Conservation (phyloP, 2,888 invertebrate genomes). For the Macrophya alboannulata region DNA sequence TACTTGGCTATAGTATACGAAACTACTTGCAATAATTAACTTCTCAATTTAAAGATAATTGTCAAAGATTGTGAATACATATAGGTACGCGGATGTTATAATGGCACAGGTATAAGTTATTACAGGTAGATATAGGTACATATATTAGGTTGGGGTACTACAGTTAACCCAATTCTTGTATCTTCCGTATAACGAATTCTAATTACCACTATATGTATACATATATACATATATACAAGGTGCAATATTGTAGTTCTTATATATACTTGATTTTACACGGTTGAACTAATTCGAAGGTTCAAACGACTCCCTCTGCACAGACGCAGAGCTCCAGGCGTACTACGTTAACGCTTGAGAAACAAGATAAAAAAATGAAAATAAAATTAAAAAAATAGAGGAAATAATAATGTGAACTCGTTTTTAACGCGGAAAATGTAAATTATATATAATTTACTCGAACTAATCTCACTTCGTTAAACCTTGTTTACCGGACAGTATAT, state of each 20-base stretch:
- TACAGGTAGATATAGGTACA: background rate
- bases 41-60: background rate
- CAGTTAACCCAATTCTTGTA: conserved; percentile 31
- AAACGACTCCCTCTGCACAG: background rate
- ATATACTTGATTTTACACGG: conserved; percentile 6
- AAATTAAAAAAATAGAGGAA: background rate
- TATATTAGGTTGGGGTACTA: background rate
- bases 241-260: conserved; percentile 31
- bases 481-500: conserved; percentile 7
- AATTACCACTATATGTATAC: conserved; percentile 2
- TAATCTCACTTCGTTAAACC: conserved; percentile 17
- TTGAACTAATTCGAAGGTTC: conserved; percentile 14
- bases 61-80: background rate
- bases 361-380: background rate
- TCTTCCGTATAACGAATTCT: background rate
- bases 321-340: background rate
- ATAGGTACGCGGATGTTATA: background rate
- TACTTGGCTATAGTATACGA: background rate
- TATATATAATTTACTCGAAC: background rate
- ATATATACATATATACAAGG: too few species aligned
- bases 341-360: background rate
- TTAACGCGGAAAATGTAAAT: background rate
- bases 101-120: too few species aligned
- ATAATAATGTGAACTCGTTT: background rate
- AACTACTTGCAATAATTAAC: conserved; percentile 1